Percentiles rank a stretch among this genome's conserved stretches.
These are phyloP conservation scores for Lepidostoma basale DNA, from an alignment of 1,140 invertebrate genomes.

Conservation along the genomic window DNA sequence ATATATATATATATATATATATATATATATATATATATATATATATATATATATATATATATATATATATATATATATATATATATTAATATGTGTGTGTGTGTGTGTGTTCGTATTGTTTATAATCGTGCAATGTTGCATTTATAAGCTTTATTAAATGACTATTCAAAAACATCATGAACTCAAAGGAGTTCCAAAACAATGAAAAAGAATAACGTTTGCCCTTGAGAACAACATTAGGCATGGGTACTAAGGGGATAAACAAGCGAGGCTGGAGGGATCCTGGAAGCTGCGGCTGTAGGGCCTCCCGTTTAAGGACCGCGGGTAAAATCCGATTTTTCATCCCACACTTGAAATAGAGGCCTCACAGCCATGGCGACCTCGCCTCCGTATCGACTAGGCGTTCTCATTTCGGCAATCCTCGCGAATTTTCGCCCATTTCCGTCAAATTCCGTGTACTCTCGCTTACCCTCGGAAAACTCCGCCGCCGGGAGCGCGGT, in stretches of 20 bases:
- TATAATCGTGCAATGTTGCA: too few relatives aligned
- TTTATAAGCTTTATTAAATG: too few relatives aligned
- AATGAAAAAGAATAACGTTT: too few relatives aligned
- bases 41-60: too few relatives aligned
- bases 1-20: too few relatives aligned
- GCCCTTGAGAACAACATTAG: neutral
- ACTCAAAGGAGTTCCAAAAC: too few relatives aligned
- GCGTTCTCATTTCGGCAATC: slow-evolving; percentile 43
- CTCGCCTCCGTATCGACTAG: slow-evolving; percentile 62
- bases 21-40: too few relatives aligned
- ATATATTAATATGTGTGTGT: too few relatives aligned
- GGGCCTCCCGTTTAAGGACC: neutral
- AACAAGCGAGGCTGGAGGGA: neutral
- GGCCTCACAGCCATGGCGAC: slow-evolving; percentile 52
- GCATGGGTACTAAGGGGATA: slow-evolving; percentile 3
- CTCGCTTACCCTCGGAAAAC: slow-evolving; percentile 46
- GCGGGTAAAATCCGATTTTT: slow-evolving; percentile 16
- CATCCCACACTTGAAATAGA: slow-evolving; percentile 13
- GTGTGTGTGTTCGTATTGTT: too few relatives aligned
- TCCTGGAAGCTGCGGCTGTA: neutral
- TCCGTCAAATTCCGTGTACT: slow-evolving; percentile 49
- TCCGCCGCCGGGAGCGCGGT: slow-evolving; percentile 49
- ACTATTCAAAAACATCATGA: too few relatives aligned
- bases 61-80: too few relatives aligned
- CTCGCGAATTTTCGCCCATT: slow-evolving; percentile 51